Percentiles rank a stretch among this genome's conserved stretches.
Conservation (phyloP, 2,113 vertebrate species). For the Oxyura jamaicensis region DNA sequence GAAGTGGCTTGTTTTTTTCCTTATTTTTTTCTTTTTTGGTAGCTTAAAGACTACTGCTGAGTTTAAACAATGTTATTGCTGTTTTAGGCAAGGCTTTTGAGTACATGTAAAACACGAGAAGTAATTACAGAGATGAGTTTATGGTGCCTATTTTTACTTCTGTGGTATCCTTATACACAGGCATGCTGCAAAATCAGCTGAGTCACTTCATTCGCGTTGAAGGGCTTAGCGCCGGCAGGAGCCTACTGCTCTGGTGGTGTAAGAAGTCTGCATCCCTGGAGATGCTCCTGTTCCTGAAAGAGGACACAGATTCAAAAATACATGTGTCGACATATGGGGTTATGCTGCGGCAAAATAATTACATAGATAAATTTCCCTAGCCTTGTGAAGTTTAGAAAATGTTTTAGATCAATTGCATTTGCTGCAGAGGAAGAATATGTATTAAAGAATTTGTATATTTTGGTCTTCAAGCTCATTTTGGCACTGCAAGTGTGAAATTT, state of each 20-base stretch:
- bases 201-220: slow-evolving; percentile 33
- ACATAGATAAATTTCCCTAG: background rate
- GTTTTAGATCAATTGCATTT: background rate
- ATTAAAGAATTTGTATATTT: background rate
- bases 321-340: background rate
- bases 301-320: background rate
- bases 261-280: background rate
- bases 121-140: slow-evolving; percentile 6
- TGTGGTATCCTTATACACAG: slow-evolving; percentile 7
- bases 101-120: background rate
- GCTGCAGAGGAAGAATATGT: background rate
- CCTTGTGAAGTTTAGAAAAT: background rate
- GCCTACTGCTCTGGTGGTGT: slow-evolving; percentile 11
- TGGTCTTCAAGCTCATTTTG: background rate
- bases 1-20: background rate
- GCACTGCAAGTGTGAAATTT: background rate
- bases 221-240: background rate
- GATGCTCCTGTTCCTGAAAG: background rate
- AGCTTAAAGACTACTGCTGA: too few relatives aligned
- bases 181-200: slow-evolving; percentile 36
- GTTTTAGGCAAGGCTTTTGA: background rate
- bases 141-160: slow-evolving; percentile 3
- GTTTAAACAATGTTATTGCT: background rate
- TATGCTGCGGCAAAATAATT: background rate
- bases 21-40: background rate